Base-by-base conservation (phyloP, 2,797 vertebrate genomes). In the Amniataba percoides region DNA sequence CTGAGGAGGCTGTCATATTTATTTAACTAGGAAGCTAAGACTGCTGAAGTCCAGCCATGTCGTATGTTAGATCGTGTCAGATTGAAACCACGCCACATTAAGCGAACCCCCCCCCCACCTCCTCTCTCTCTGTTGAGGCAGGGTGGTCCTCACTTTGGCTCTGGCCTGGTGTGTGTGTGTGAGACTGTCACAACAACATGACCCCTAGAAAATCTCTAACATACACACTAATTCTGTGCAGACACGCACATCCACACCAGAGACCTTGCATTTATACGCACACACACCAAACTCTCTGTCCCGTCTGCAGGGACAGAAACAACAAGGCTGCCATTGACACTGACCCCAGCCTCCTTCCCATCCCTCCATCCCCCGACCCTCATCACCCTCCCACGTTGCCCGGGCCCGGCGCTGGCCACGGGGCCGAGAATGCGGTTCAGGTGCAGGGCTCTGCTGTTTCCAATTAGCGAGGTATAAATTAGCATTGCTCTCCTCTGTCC, bases 381-480 rank as follows among this genome's bases (percentile, higher is more conserved):
- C 87, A 78, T 92, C 88, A 85, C 91, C 93, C 92, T 94, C 93
- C 93, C 92, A 92, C 87, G 80, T 90, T 51, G 85, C 81, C 80
- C 65, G 10, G 67, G 59, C 34, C 71, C 53, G 2, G 45, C 59
- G 31, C 72, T 67, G 86, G 87, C 81, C 84, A 78, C 61, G 59
- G 80, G 81, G 88, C 77, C 66, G 25, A 79, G 92, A 93, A 92
- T 93, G 93, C 84, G 80, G 88, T 94, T 95, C 95, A 95, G 95
- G 95, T 95, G 95, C 93, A 89, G 87, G 80, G 39, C 83, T 89
- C 90, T 80, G 84, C 95, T 95, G 95, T 91, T 96, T 95, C 94
- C 93, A 95, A 95, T 96, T 95, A 95, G 87, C 79, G 34, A 80
- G 82, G 88, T 93, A 95, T 95, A 94, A 95, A 95, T 95, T 95